Evolutionary conservation across 2,888 invertebrate genomes (phyloP), one percentile per base, ranked within the genome.

Genomic region (Laspeyria flexula): DNA sequence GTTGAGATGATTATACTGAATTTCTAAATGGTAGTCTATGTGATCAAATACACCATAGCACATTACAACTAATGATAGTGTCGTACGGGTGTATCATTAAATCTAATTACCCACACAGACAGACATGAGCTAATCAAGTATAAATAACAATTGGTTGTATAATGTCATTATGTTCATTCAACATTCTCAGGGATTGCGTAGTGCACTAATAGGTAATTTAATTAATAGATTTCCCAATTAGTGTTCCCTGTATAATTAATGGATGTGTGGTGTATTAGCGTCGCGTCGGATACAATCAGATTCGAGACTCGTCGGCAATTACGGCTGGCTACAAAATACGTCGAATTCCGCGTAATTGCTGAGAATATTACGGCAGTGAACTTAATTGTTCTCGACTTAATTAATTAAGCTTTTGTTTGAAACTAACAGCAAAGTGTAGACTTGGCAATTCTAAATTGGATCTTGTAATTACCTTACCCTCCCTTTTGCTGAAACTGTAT

Each of bases 361-460:
- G 91, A 86, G 90, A 91, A 90, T 91, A 90, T 90, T 90, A 90
- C 88, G 86, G 87, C 89, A 87, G 83, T 87, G 88, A 90, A 88
- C 90, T 91, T 91, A 92, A 92, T 92, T 92, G 92, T 92, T 92
- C 90, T 89, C 89, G 90, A 90, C 90, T 90, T 91, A 92, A 92
- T 92, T 92, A 92, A 91, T 92, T 92, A 91, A 92, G 91, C 90
- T 91, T 90, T 91, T 92, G 92, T 92, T 91, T 91, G 90, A 90
- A 92, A 92, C 92, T 92, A 91, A 89, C 91, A 90, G 91, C 90
- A 90, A 90, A 90, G 90, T 91, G 91, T 92, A 91, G 90, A 92
- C 90, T 90, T 90, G 91, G 91, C 91, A 92, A 91, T 90, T 90
- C 91, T 90, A 91, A 92, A 92, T 92, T 92, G 91, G 91, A 90